Conservation (phyloP, 1,140 invertebrate genomes). For the Pseudoatta argentina region DNA sequence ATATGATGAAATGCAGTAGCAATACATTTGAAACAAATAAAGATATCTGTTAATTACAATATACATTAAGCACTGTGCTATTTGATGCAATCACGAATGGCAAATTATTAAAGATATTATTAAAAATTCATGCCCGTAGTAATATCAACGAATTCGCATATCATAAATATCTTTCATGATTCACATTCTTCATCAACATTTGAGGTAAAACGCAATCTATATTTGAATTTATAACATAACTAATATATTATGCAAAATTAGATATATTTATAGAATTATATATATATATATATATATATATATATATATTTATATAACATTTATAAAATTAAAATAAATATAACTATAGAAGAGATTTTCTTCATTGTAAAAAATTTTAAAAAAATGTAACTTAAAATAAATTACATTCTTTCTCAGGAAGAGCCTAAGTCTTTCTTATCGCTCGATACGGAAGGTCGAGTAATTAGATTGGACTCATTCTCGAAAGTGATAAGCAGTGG, state of each 20-base stretch:
- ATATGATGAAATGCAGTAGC: neutral
- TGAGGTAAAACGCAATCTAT: neutral
- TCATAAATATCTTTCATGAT: constrained; percentile 10
- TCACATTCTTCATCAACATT: constrained; percentile 11
- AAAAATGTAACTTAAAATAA: neutral
- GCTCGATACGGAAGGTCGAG: constrained; percentile 91
- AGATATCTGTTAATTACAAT: constrained; percentile 8
- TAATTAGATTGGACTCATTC: constrained; percentile 93
- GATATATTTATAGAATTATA: neutral
- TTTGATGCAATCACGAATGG: neutral
- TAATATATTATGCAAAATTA: constrained; percentile 12
- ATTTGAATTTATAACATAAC: constrained; percentile 37
- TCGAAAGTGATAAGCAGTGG: constrained; percentile 93
- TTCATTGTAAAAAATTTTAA: neutral
- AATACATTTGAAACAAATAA: neutral
- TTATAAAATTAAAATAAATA: constrained; percentile 15
- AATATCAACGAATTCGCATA: neutral
- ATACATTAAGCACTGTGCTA: neutral
- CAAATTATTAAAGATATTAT: constrained; percentile 19
- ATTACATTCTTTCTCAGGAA: constrained; percentile 79
- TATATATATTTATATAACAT: neutral
- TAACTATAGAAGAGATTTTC: neutral
- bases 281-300: neutral
- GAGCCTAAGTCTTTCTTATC: constrained; percentile 90
- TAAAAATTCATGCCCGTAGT: neutral